Evolutionary conservation across 1,140 invertebrate genomes (phyloP), one percentile per base, ranked within the genome.

Genomic region (Leptestheria dahalacensis): DNA sequence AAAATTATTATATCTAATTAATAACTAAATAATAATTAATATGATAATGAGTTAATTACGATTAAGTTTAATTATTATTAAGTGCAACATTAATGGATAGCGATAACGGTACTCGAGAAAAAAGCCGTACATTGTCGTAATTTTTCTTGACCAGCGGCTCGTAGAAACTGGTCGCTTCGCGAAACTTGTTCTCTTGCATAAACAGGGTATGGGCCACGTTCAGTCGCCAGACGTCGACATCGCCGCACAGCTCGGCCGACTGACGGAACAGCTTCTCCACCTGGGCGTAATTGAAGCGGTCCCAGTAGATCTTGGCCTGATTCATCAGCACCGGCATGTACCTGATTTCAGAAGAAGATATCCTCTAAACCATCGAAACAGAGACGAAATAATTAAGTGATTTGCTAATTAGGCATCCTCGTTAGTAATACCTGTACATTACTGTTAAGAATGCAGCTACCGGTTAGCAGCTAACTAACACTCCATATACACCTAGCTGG

Each of bases 111-210:
- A n/a, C n/a, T n/a, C n/a, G n/a, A n/a, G n/a, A n/a, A n/a, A n/a
- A n/a, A n/a, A n/a, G n/a, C n/a, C n/a, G n/a, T 73, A 86, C 88
- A 73, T 95, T 92, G 62, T 95, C 90, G 67, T 91, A 93, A 75
- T 91, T 88, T 70, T 96, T 95, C 65, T 95, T 93, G 0, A 99
- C 93, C 56, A 99, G 91, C 2, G 94, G 91, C 69, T 98, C 95
- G 73, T 99, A 99, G 74, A 99, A 99, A 48, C 89, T 91, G 2
- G 91, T 88, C 0, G 95, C 91, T 74, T 99, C 94, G 70, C 96
- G 96, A 69, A 95, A 98, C 72, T 98, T 98, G 69, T 90, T 94
- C 71, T 95, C 94, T 72, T 95, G 94, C 96, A 99, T 99, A 70
- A 98, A 99, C 3, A 99, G 75, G 2, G 97, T 95, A 70, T 99